Conservation (phyloP, 2,113 vertebrate genomes). For the Malurus alboscapulatus region DNA sequence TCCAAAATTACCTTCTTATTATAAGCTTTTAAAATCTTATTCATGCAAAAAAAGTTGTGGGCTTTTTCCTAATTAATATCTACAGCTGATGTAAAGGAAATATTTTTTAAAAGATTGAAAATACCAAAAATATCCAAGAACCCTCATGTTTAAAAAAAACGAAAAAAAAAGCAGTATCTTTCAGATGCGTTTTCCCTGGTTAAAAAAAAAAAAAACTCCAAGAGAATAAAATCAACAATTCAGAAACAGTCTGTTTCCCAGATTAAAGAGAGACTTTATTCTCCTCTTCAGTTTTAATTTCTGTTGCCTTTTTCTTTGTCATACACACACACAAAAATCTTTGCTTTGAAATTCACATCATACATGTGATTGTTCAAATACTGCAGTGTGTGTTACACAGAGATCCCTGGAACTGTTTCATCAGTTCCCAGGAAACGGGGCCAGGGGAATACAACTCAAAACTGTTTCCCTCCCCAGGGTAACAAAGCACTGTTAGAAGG, state of each 20-base stretch:
- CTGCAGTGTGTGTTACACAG: not conserved
- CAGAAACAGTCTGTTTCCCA: not conserved
- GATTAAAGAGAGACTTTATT: not conserved
- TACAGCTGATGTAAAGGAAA: not conserved
- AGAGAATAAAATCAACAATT: not conserved
- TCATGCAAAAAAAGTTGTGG: not conserved
- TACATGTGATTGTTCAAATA: not conserved
- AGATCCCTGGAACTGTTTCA: not conserved
- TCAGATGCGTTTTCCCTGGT: not conserved
- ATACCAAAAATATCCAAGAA: not conserved
- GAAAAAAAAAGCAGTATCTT: not conserved
- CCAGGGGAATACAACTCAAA: not conserved
- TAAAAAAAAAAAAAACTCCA: not conserved
- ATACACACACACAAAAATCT: not conserved
- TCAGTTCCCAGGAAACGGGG: not conserved
- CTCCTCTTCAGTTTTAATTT: not conserved
- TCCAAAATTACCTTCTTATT: not conserved
- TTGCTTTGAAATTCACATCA: not conserved
- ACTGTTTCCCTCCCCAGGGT: not conserved
- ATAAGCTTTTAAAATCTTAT: not conserved
- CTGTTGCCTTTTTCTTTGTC: not conserved
- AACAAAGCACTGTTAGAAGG: accelerated
- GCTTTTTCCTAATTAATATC: not conserved
- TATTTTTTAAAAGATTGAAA: not conserved
- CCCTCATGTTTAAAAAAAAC: not conserved